Base-by-base conservation (phyloP, 2,888 invertebrate species). In the Serripes groenlandicus region DNA sequence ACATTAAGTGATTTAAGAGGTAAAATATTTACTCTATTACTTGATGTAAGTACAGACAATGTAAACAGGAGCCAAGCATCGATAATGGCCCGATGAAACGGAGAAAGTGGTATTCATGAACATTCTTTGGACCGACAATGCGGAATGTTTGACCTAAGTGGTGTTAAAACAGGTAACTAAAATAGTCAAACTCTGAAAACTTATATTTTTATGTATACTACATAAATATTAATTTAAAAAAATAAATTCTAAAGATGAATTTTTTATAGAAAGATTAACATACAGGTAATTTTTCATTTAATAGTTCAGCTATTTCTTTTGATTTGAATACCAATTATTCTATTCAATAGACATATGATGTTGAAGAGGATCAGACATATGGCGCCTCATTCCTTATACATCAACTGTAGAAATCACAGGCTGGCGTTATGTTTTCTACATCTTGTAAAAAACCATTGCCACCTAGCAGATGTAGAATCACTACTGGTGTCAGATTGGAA, bases 401-500 rank as follows among this genome's bases (percentile, higher is more conserved):
- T 83, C 7, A 78, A 75, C 28, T 81, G 85, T 34, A 34, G 81
- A 18, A 85, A 85, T 64, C 85, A 85, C 68, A n/a, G 52, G 15
- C 60, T 83, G 0, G 83, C 83, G 1, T 37, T 83, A 15, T 80
- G 81, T 26, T 76, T 85, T n/a, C 62, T 60, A 28, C 85, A 85
- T 64, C 62, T 81, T 1, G 32, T 74, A 37, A 81, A 81, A 49
- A 60, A 62, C 18, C 72, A 71, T 58, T 56, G n/a, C 18, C 26
- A 34, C 9, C 21, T 85, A 5, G 35, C 37, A n/a, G 75, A 75
- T 32, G 68, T 81, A 0, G 81, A 81, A 11, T 37, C 18, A n/a
- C 21, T 75, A 28, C 76, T 85, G 5, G 2, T 85, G 3, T 60
- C 75, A 34, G 54, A 76, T 1, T 85, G 75, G 78, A 85, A 81